Evolutionary conservation across 2,797 vertebrate species (phyloP).

Genomic region (Catostomus latipinnis): DNA sequence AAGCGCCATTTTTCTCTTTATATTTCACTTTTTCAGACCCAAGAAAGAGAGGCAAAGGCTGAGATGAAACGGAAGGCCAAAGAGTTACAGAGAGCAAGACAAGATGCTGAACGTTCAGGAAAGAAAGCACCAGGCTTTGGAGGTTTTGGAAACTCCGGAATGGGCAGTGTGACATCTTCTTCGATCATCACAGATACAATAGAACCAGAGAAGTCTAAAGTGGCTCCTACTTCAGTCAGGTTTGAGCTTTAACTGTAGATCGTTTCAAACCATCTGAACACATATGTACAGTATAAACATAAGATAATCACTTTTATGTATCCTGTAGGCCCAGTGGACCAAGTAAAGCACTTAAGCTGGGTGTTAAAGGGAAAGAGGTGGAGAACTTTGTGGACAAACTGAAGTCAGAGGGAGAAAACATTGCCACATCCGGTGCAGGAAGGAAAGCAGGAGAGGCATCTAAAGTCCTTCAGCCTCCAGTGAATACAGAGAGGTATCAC

Average conservation of each 20-base stretch:
- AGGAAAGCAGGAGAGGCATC: conserved; percentile 88
- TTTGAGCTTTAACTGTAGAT: conserved; percentile 59
- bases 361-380: conserved; percentile 95
- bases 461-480: conserved; percentile 85
- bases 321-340: conserved; percentile 86
- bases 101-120: conserved; percentile 93
- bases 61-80: conserved; percentile 98
- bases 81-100: conserved; percentile 93
- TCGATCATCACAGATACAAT: conserved; percentile 93
- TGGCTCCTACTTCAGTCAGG: conserved; percentile 86
- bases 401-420: conserved; percentile 93
- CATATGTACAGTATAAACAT: neutral
- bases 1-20: neutral
- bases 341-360: conserved; percentile 96
- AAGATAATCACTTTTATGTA: neutral
- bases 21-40: conserved; percentile 81
- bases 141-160: conserved; percentile 88
- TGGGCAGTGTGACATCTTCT: conserved; percentile 83
- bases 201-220: conserved; percentile 93
- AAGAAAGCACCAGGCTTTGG: conserved; percentile 93
- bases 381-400: conserved; percentile 99
- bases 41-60: conserved; percentile 95
- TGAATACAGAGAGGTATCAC: conserved; percentile 90
- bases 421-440: conserved; percentile 81
- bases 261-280: neutral